phyloP scores from a whole-genome alignment of 2,113 vertebrate genomes.

The Anser brachyrhynchus region DNA sequence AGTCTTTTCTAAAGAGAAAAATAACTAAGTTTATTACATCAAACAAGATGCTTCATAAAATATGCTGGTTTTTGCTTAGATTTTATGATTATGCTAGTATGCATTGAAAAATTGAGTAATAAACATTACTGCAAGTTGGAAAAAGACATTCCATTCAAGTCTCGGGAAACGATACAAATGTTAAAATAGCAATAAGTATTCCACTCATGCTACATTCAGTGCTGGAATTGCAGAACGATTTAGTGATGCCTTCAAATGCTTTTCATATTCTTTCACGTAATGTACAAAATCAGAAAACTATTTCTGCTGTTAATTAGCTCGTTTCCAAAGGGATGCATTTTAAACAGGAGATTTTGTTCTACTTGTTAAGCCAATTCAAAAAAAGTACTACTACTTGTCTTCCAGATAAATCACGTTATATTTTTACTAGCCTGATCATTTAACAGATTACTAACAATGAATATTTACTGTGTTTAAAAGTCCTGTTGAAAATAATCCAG shows the following conservation, averaged over 20 bases:
- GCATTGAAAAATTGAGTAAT: conserved; percentile 12
- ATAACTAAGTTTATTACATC: background rate
- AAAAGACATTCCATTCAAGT: conserved; percentile 47
- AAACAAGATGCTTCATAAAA: background rate
- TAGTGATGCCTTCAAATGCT: conserved; percentile 30
- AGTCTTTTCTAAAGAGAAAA: background rate
- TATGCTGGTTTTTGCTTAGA: background rate
- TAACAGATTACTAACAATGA: background rate
- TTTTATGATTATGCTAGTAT: conserved; percentile 22
- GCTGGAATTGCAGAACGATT: conserved; percentile 31
- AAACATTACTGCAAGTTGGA: background rate
- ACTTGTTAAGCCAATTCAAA: background rate
- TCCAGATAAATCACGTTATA: background rate
- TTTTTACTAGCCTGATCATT: background rate
- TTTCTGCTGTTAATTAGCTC: background rate
- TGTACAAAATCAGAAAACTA: background rate
- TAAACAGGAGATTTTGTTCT: background rate
- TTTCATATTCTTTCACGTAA: conserved; percentile 30
- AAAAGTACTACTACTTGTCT: background rate
- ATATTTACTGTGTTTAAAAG: conserved; percentile 4
- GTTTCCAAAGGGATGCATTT: background rate
- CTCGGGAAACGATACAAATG: background rate
- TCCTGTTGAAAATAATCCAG: conserved; percentile 1
- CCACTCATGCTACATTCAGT: background rate
- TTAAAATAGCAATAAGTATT: conserved; percentile 30